Conservation (phyloP, 2,113 vertebrate species). For the Chaetura pelagica region DNA sequence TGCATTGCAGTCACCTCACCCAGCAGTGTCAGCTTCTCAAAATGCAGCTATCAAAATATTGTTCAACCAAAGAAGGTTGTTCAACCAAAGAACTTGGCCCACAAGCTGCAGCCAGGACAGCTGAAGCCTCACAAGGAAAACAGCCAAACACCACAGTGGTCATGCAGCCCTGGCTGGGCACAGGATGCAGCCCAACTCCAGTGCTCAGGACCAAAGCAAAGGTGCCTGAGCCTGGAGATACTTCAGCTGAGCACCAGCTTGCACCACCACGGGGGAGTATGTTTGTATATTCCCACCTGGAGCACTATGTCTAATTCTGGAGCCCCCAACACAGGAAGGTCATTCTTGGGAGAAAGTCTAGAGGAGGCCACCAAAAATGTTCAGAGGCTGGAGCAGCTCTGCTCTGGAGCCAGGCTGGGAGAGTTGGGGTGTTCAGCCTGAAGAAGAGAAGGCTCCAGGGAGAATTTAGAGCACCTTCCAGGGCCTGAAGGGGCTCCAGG, state of each 20-base stretch:
- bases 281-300: no score
- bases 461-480: no score
- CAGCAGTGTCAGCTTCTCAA: rapidly evolving
- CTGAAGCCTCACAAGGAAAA: background rate
- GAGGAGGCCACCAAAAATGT: no score
- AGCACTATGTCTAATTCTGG: no score
- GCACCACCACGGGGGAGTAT: rapidly evolving
- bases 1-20: background rate
- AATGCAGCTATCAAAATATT: background rate
- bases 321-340: no score
- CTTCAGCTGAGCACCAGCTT: background rate
- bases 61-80: no score
- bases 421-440: no score
- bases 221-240: background rate
- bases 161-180: rapidly evolving
- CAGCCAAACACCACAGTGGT: background rate
- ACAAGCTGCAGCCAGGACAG: background rate
- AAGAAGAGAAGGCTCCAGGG: no score
- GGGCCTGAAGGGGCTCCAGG: no score
- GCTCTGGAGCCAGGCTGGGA: no score
- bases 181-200: background rate
- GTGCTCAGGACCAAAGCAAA: background rate
- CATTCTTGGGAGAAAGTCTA: no score
- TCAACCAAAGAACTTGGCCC: background rate
- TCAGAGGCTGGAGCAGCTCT: no score